A percentile compares a stretch with the other conserved stretches of the same genome.
Evolutionary conservation across 2,888 invertebrate genomes (phyloP).

Genomic region (Therioaphis trifolii): DNA sequence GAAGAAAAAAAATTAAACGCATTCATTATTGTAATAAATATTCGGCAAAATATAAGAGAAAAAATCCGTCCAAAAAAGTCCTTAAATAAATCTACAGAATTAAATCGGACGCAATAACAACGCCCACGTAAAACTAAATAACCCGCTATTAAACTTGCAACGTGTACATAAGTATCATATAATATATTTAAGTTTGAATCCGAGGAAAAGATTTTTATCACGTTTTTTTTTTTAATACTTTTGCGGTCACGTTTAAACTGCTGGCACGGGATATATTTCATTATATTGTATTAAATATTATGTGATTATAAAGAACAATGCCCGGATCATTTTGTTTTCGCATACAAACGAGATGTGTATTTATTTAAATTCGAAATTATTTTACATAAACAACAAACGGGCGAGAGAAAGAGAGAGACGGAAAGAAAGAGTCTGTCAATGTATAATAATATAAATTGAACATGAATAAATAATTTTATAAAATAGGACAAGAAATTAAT

Average conservation of each 20-base stretch:
- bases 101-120: conserved; percentile 37
- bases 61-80: not conserved
- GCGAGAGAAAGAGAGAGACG: not conserved
- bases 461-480: not conserved
- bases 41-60: not conserved
- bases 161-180: not conserved
- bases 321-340: conserved; percentile 18
- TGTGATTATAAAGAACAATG: not conserved
- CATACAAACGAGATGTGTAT: conserved; percentile 3
- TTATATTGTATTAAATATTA: not conserved
- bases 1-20: not conserved
- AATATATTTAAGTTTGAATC: not conserved
- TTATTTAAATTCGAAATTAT: conserved; percentile 30
- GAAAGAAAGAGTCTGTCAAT: too few species aligned
- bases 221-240: not conserved
- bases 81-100: conserved; percentile 37
- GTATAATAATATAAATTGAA: not conserved
- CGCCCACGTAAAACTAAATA: conserved; percentile 35
- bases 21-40: not conserved
- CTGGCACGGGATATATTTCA: not conserved
- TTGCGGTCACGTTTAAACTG: not conserved
- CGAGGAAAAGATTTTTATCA: conserved; percentile 27
- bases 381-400: conserved; percentile 9
- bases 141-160: conserved; percentile 24
- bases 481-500: not conserved